Evolutionary conservation across 2,888 invertebrate genomes (phyloP).

Genomic region (Chymomyza amoena): DNA sequence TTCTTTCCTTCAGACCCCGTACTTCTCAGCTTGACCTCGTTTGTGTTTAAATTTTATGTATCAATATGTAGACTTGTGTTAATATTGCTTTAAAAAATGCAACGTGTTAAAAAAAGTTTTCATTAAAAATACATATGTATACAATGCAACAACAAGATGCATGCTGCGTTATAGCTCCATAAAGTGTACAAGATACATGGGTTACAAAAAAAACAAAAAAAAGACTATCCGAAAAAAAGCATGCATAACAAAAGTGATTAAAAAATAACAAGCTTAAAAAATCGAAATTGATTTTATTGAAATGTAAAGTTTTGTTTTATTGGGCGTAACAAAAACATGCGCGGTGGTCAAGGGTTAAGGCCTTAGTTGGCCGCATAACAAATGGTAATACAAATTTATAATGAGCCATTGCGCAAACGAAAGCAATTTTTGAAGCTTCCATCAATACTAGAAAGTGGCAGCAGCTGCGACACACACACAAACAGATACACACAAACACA

Average conservation of each 20-base stretch:
- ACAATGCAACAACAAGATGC: neutral
- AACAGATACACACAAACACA: slow-evolving; percentile 4
- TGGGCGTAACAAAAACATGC: neutral
- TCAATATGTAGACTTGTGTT: neutral
- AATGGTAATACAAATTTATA: neutral
- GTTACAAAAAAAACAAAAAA: too few relatives aligned
- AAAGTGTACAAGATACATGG: neutral
- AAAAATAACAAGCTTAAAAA: slow-evolving; percentile 65
- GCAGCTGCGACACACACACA: slow-evolving; percentile 6
- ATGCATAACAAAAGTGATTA: slow-evolving; percentile 48
- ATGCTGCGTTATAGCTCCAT: neutral
- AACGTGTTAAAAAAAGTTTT: slow-evolving; percentile 50
- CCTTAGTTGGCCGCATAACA: neutral
- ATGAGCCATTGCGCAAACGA: neutral
- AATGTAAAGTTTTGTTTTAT: neutral
- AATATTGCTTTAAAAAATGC: slow-evolving; percentile 16
- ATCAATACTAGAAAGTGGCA: neutral
- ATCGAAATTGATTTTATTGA: slow-evolving; percentile 12
- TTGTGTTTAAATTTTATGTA: neutral
- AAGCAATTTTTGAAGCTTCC: neutral
- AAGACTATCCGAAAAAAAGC: slow-evolving; percentile 23
- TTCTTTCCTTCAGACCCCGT: too few relatives aligned
- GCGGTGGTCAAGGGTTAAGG: neutral
- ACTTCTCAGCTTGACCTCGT: too few relatives aligned
- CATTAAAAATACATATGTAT: slow-evolving; percentile 56